Evolutionary conservation across 2,797 vertebrate species (phyloP), one percentile per base, ranked within the genome.

Genomic region (Acanthiza pusilla): DNA sequence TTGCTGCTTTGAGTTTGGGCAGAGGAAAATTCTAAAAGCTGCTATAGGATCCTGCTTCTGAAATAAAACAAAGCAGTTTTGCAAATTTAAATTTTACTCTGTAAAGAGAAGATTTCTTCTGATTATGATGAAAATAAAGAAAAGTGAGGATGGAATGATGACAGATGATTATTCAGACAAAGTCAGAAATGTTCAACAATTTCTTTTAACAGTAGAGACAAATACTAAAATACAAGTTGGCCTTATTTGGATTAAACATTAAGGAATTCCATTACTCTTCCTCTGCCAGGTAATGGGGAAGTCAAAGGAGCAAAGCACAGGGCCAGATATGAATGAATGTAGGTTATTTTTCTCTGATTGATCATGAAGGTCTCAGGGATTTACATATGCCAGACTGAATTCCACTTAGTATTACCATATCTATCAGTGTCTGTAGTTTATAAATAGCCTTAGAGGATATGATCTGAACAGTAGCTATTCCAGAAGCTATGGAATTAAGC

Each of bases 371-470:
- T 70, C 76, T 73, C 13, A 13, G 75, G 21, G 20, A 17, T 58
- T 32, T 54, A n/a, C 4, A 4, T 25, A 11, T 5, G 23, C 23
- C n/a, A 58, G 26, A 19, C 51, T 55, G 57, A 91, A 62, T 63
- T 30, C 26, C 61, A 26, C 43, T 51, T 38, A 16, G 6, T 38
- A 0, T 51, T 22, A 16, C 21, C 4, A 0, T 25, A 22, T 16
- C 7, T n/a, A 8, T 14, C 30, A 6, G 11, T 16, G 18, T 43
- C 73, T 51, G n/a, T 13, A 27, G 15, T 50, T 86, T 48, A 34
- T 34, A 61, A 61, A n/a, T 5, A 42, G 27, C 16, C 22, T 23
- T n/a, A 27, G 32, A 38, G 45, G 29, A 26, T 27, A 30, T 10
- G 12, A 67, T 54, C n/a, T 81, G 57, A 48, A n/a, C 2, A 43